phyloP scores from a whole-genome alignment of 2,113 vertebrate species.

The Oceanites oceanicus region DNA sequence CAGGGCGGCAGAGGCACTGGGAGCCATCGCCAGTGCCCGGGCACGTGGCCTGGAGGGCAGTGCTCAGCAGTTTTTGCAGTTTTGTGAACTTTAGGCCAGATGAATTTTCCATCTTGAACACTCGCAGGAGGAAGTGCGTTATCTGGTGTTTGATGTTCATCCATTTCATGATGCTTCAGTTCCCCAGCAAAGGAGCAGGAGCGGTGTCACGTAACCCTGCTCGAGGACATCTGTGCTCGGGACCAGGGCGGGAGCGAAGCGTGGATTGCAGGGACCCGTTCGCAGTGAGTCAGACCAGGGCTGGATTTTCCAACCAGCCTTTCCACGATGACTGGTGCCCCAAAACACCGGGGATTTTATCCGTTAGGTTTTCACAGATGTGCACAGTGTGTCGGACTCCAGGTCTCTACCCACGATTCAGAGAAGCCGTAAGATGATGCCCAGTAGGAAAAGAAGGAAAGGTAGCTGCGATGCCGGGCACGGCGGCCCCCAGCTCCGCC shows the following conservation, averaged over 20 bases:
- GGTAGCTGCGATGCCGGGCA: not conserved
- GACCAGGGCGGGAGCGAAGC: accelerated
- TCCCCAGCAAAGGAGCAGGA: not conserved
- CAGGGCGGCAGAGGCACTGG: not conserved
- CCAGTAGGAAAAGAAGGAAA: not conserved
- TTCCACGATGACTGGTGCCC: not conserved
- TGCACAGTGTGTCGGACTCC: not conserved
- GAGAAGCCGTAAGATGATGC: not conserved
- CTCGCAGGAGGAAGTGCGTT: not conserved
- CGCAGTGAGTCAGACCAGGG: not conserved
- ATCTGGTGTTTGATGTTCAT: not conserved
- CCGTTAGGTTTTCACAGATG: accelerated
- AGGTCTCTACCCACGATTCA: not conserved
- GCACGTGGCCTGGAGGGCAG: accelerated
- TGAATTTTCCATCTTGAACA: not conserved
- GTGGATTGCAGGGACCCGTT: accelerated
- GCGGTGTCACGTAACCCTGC: not conserved
- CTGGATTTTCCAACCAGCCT: not conserved
- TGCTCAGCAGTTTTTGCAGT: accelerated
- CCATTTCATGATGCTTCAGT: not conserved
- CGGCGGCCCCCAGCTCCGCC: too few species aligned
- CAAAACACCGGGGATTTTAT: not conserved
- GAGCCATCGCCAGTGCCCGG: not conserved
- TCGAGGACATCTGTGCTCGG: not conserved
- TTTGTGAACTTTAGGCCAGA: not conserved